Evolutionary conservation across 2,797 vertebrate genomes (phyloP).

Genomic region (Melopsittacus undulatus): DNA sequence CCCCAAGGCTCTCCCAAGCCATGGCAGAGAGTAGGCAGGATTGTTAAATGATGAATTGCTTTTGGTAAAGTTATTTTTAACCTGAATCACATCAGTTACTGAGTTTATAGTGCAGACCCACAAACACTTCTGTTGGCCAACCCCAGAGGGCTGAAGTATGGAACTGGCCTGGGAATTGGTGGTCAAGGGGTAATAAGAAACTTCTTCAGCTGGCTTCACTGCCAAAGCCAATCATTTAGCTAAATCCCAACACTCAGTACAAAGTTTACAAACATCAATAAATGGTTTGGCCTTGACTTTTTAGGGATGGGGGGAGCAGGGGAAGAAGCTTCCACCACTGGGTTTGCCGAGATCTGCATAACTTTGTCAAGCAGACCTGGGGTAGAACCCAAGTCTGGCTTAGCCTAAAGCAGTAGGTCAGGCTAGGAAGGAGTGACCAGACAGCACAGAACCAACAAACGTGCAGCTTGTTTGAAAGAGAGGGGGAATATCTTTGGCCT

Average conservation of each 20-base stretch:
- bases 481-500: conserved; percentile 46
- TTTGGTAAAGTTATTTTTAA: conserved; percentile 61
- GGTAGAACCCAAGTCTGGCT: not conserved
- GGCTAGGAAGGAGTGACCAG: not conserved
- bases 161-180: conserved; percentile 32
- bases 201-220: not conserved
- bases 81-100: conserved; percentile 2
- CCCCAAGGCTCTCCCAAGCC: conserved; percentile 41
- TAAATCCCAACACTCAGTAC: conserved; percentile 9
- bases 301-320: not conserved
- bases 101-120: not conserved
- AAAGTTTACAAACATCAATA: conserved; percentile 31
- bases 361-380: not conserved
- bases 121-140: conserved; percentile 6
- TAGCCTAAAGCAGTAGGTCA: not conserved
- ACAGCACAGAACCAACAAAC: conserved; percentile 4
- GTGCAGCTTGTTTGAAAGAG: conserved; percentile 41
- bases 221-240: conserved; percentile 10
- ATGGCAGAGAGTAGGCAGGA: conserved; percentile 10
- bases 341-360: not conserved
- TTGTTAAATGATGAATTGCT: conserved; percentile 43
- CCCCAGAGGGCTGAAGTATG: conserved; percentile 7
- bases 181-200: conserved; percentile 28
- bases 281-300: conserved; percentile 27
- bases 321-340: not conserved